These are phyloP conservation scores for Cotesia glomerata DNA, from an alignment of 1,140 invertebrate species.

Conservation along the genomic window DNA sequence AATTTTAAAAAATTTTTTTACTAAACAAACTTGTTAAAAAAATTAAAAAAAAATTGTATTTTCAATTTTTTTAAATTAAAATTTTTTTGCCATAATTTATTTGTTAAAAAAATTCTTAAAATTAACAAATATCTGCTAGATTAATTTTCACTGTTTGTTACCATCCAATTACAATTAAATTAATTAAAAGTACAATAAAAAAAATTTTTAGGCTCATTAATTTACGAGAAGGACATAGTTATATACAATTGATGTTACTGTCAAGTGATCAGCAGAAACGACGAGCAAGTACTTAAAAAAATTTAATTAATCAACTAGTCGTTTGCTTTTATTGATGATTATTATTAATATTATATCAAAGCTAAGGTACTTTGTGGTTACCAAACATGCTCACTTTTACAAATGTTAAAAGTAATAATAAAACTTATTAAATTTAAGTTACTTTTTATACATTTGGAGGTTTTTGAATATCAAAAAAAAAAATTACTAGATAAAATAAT, in stretches of 20 bases:
- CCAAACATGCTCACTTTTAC: background rate
- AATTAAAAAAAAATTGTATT: no score
- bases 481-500: no score
- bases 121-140: no score
- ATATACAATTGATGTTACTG: constrained; percentile 52
- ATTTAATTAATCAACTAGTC: constrained; percentile 12
- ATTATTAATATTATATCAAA: constrained; percentile 6
- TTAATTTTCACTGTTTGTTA: background rate
- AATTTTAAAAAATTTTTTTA: no score
- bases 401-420: no score
- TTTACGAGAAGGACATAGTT: constrained; percentile 53
- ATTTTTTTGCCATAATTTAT: no score
- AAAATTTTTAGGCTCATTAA: constrained; percentile 50
- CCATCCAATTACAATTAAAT: constrained; percentile 5
- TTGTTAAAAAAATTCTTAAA: no score
- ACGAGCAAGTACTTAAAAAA: constrained; percentile 10
- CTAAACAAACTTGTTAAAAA: no score
- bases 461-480: no score
- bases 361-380: constrained; percentile 5
- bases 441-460: no score
- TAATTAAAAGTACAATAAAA: background rate
- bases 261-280: constrained; percentile 36
- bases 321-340: background rate
- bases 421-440: no score
- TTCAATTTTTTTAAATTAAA: no score